These are phyloP conservation scores for Sebastolobus alascanus DNA, from an alignment of 2,797 vertebrate species.

Conservation along the genomic window DNA sequence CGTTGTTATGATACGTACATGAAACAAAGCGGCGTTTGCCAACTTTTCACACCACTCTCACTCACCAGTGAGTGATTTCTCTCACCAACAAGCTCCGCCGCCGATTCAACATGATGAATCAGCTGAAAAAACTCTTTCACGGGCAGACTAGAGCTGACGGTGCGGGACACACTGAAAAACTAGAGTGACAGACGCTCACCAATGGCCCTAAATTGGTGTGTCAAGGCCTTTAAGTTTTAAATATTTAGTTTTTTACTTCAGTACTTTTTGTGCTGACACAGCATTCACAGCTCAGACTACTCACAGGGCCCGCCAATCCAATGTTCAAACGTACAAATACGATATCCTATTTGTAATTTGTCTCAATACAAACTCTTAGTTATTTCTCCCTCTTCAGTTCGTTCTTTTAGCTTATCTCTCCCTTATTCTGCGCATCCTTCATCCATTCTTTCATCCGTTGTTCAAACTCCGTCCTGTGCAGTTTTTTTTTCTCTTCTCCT, in stretches of 20 bases:
- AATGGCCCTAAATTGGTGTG: accelerated
- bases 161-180: not conserved
- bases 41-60: too few relatives aligned
- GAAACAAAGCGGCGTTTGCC: too few relatives aligned
- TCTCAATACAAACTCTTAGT: not conserved
- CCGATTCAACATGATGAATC: too few relatives aligned
- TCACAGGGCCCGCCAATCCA: not conserved
- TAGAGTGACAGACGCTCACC: too few relatives aligned
- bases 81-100: too few relatives aligned
- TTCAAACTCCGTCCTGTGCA: not conserved
- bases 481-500: not conserved
- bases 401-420: conserved; percentile 8
- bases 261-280: not conserved
- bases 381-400: not conserved
- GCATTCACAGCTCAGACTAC: not conserved
- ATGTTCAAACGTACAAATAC: not conserved
- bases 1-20: too few relatives aligned
- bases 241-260: not conserved
- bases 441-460: conserved; percentile 7
- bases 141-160: too few relatives aligned
- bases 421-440: conserved; percentile 3
- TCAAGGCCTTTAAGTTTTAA: not conserved
- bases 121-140: accelerated
- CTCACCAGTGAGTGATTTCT: too few relatives aligned
- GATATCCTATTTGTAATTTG: not conserved